phyloP scores from a whole-genome alignment of 37 sponge, comb jelly and placozoan genomes.

The Sycon ciliatum region DNA sequence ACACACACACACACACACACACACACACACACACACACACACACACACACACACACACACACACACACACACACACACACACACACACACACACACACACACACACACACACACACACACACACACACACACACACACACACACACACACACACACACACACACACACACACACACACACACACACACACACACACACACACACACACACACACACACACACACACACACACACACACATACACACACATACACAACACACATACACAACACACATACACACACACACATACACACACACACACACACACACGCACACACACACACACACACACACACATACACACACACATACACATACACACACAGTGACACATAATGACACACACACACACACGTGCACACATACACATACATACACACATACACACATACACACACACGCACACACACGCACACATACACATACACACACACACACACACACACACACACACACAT shows the following conservation, averaged over 20 bases:
- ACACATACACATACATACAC: background rate
- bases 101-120: conserved; percentile 1
- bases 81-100: background rate
- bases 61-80: background rate
- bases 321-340: background rate
- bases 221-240: conserved; percentile 1
- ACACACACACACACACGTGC: background rate
- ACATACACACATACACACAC: background rate
- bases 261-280: background rate
- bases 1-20: conserved; percentile 1
- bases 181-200: background rate
- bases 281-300: conserved; percentile 1
- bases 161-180: background rate
- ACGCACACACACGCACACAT: background rate
- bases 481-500: background rate
- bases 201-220: conserved; percentile 5
- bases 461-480: conserved; percentile 1
- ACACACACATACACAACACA: background rate
- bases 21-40: conserved; percentile 5
- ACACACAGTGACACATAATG: background rate
- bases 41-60: background rate
- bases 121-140: conserved; percentile 1
- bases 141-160: background rate
- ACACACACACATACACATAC: background rate
- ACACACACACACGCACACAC: conserved; percentile 1